Conservation (phyloP, 2,113 vertebrate genomes). For the Archocentrus centrarchus region DNA sequence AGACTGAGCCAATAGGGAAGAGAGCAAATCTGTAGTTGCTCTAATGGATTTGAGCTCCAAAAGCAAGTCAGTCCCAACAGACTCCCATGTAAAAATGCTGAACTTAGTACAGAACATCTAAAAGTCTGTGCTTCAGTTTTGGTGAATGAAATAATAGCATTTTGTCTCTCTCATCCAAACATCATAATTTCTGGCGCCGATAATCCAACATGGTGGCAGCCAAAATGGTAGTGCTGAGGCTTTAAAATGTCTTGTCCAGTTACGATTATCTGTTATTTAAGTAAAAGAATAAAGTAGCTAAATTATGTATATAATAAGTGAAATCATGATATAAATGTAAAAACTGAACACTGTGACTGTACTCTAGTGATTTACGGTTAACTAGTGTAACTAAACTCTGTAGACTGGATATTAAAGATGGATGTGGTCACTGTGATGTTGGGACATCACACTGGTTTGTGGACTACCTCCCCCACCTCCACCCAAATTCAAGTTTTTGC, state of each 20-base stretch:
- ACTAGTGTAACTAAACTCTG: not conserved
- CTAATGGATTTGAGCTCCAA: not conserved
- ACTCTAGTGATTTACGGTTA: no score
- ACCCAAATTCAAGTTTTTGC: not conserved
- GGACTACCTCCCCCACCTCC: not conserved
- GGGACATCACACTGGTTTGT: not conserved
- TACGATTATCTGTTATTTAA: rapidly evolving
- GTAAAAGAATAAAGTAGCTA: no score
- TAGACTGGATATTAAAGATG: not conserved
- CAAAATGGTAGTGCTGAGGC: not conserved
- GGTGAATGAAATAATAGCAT: not conserved
- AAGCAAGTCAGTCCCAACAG: not conserved
- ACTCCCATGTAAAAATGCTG: no score
- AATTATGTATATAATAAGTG: no score
- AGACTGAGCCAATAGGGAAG: not conserved
- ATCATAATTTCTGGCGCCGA: not conserved
- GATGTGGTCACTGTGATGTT: no score
- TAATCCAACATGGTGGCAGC: no score
- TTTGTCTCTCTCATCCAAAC: not conserved
- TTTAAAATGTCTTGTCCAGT: not conserved
- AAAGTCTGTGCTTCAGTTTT: not conserved
- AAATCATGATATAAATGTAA: no score
- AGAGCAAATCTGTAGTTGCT: not conserved
- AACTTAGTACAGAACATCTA: not conserved
- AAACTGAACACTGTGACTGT: no score